A percentile compares a stretch with the other conserved stretches of the same genome.
phyloP scores from a whole-genome alignment of 2,888 invertebrate genomes.

The Leptopilina drosophilae region DNA sequence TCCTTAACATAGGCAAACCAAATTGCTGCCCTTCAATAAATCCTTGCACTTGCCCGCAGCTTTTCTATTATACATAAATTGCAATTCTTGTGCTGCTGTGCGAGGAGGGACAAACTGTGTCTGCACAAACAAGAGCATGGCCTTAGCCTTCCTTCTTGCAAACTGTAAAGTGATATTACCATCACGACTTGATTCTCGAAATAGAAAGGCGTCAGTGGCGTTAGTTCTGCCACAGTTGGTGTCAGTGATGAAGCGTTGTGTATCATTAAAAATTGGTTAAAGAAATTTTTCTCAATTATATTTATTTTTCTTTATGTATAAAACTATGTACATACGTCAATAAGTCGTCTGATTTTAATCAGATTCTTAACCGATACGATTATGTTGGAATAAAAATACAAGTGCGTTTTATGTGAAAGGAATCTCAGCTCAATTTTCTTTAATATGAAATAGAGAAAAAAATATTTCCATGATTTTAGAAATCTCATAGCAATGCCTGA shows the following conservation, averaged over 20 bases:
- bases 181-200: background rate
- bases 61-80: background rate
- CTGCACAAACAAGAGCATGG: conserved; percentile 6
- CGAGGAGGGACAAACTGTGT: background rate
- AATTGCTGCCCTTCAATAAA: background rate
- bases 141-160: conserved; percentile 15
- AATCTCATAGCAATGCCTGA: background rate
- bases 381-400: background rate
- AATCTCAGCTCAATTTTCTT: background rate
- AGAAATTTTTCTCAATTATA: too few relatives aligned
- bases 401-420: background rate
- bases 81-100: background rate
- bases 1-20: background rate
- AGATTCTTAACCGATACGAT: background rate
- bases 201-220: conserved; percentile 15
- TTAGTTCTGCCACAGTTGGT: conserved; percentile 13
- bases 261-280: background rate
- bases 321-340: background rate
- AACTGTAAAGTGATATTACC: background rate
- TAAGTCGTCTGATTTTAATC: background rate
- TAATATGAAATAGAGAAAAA: background rate
- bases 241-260: conserved; percentile 9
- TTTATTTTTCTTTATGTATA: too few relatives aligned
- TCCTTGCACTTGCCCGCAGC: background rate
- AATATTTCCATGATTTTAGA: background rate